Percentiles rank a stretch among this genome's conserved stretches.
phyloP scores from a whole-genome alignment of 2,797 vertebrate genomes.

The Peromyscus eremicus region DNA sequence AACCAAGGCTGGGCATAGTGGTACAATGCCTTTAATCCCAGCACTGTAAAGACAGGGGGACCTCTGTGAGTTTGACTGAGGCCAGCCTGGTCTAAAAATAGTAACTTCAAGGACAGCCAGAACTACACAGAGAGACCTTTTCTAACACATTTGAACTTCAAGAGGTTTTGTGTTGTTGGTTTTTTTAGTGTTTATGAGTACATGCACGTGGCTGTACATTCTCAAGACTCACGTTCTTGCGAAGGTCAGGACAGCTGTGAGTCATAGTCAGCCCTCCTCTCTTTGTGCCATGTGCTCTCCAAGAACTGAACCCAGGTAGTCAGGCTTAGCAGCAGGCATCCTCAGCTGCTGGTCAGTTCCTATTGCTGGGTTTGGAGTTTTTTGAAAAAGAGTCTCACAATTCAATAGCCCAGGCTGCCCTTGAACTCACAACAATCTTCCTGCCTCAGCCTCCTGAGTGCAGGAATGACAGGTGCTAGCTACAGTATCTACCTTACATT shows the following conservation, averaged over 20 bases:
- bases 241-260: background rate
- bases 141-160: conserved; percentile 70
- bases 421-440: background rate
- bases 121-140: background rate
- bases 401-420: background rate
- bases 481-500: background rate
- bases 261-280: too few relatives aligned
- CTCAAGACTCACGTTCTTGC: background rate
- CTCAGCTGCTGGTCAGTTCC: background rate
- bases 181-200: background rate
- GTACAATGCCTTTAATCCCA: background rate
- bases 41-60: background rate
- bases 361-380: background rate
- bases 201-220: background rate
- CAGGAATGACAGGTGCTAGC: background rate
- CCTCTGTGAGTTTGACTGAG: background rate
- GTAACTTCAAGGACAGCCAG: background rate
- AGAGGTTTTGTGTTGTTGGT: background rate
- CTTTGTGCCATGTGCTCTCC: background rate
- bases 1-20: background rate
- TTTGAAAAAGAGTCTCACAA: background rate
- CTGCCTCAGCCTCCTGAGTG: background rate
- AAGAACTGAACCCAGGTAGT: background rate
- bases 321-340: background rate
- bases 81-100: background rate